Evolutionary conservation across 53 echinoderm and acorn worm species (phyloP).

Genomic region (Paracentrotus lividus): DNA sequence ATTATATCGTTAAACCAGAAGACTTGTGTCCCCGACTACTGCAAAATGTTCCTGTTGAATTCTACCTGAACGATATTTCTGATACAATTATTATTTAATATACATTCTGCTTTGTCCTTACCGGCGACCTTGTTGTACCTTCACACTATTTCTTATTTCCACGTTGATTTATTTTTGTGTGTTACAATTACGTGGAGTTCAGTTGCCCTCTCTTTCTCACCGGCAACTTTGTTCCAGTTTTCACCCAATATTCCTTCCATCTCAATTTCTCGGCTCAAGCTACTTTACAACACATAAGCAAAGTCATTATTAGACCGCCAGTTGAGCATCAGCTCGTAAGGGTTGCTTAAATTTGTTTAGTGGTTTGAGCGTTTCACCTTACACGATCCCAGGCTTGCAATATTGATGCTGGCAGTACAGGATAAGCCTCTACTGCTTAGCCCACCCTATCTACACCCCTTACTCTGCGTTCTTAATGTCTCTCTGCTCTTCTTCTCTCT

Average conservation of each 20-base stretch:
- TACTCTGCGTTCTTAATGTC: background rate
- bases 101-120: no score
- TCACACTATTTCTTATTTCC: no score
- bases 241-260: background rate
- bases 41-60: no score
- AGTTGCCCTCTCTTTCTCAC: background rate
- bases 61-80: no score
- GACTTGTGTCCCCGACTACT: no score
- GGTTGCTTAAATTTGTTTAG: slow-evolving; percentile 24
- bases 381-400: background rate
- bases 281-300: background rate
- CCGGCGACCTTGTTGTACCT: no score
- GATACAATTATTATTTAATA: no score
- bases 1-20: no score
- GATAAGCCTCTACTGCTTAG: background rate
- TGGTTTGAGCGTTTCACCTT: slow-evolving; percentile 35
- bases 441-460: background rate
- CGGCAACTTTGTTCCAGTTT: background rate
- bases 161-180: no score
- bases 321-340: background rate
- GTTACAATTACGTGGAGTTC: no score
- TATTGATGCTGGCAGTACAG: slow-evolving; percentile 7
- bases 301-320: slow-evolving; percentile 9
- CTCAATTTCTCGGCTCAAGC: background rate
- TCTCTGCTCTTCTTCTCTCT: background rate